These are phyloP conservation scores for Neofelis nebulosa DNA, from an alignment of 2,113 vertebrate genomes.

Conservation along the genomic window DNA sequence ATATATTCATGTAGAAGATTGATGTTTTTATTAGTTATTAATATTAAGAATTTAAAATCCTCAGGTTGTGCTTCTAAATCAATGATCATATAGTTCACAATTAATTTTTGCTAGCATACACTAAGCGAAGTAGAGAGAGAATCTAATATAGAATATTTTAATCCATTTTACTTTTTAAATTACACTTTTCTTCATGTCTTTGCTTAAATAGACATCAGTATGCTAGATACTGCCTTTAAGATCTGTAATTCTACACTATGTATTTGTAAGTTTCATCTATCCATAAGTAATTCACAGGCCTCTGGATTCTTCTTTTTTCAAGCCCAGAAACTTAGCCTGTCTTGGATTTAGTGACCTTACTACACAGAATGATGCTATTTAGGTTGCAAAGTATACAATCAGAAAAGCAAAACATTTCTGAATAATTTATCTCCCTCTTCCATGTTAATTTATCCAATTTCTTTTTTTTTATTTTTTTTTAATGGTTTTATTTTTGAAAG, in stretches of 20 bases:
- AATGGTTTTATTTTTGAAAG: no score
- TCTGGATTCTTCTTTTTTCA: neutral
- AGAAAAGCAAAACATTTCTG: conserved; percentile 3
- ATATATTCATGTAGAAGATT: neutral
- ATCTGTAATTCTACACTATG: neutral
- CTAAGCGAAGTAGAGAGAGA: neutral
- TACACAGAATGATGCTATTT: neutral
- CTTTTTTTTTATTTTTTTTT: neutral
- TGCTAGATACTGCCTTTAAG: neutral
- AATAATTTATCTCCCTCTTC: neutral
- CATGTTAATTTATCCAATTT: neutral
- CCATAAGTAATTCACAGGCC: neutral
- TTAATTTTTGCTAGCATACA: neutral
- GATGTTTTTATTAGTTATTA: neutral
- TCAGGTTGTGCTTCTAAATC: neutral
- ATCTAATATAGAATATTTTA: neutral
- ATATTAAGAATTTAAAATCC: neutral
- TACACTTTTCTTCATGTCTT: neutral
- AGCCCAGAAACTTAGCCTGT: neutral
- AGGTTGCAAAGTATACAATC: neutral
- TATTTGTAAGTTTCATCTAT: neutral
- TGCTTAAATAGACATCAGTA: neutral
- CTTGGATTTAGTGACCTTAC: neutral
- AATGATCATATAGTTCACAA: neutral
- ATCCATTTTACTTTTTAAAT: neutral